Conservation (phyloP, 2,797 vertebrate genomes). For the Myoxocephalus aenaeus region DNA sequence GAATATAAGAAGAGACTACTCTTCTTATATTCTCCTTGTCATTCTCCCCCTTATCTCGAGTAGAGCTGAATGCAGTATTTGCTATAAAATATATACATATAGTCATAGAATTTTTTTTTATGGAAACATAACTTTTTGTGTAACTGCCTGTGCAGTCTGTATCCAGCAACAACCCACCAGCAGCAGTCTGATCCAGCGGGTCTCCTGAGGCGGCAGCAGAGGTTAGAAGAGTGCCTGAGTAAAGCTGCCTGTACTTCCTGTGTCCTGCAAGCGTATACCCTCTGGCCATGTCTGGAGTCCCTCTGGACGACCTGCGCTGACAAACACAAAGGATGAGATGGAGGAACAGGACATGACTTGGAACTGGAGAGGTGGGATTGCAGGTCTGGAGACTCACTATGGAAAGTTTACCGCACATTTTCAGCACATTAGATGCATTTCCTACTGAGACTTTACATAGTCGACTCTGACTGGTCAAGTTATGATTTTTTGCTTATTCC, state of each 20-base stretch:
- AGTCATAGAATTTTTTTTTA: too few relatives aligned
- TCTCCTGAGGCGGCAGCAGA: constrained; percentile 30
- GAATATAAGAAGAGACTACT: too few relatives aligned
- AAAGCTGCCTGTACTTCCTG: constrained; percentile 32
- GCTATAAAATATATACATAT: not conserved
- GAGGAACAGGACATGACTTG: constrained; percentile 9
- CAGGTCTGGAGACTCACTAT: not conserved
- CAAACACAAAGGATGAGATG: constrained; percentile 25
- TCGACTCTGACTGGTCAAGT: not conserved
- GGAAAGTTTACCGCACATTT: not conserved
- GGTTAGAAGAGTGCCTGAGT: constrained; percentile 14
- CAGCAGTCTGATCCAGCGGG: constrained; percentile 8
- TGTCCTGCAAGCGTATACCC: constrained; percentile 39
- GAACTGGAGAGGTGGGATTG: not conserved
- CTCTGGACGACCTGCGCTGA: constrained; percentile 32
- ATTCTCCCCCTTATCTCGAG: not conserved
- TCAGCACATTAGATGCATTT: not conserved
- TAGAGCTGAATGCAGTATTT: not conserved
- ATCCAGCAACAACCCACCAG: constrained; percentile 6
- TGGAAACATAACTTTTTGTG: not conserved
- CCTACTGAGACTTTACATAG: not conserved
- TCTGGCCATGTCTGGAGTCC: constrained; percentile 34
- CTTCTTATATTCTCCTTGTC: not conserved
- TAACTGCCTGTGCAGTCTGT: not conserved
- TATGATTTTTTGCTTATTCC: not conserved